A percentile compares a stretch with the other conserved stretches of the same genome.
These are phyloP conservation scores for Phlogophora meticulosa DNA, from an alignment of 2,888 invertebrate genomes.

Conservation along the genomic window DNA sequence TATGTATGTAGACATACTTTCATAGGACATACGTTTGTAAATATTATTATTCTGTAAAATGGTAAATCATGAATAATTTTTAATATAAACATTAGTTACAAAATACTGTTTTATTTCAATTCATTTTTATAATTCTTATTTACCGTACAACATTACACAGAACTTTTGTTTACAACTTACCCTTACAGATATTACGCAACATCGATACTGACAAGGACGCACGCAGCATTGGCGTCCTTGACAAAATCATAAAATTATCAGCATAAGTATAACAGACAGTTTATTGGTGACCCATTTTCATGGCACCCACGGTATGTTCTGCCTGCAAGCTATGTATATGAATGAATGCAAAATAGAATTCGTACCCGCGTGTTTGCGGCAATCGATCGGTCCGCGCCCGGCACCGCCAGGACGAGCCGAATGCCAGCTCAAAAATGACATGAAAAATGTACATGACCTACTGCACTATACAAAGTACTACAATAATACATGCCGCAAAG, in stretches of 20 bases:
- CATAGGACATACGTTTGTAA: conserved; percentile 89
- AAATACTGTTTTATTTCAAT: conserved; percentile 85
- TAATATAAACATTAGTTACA: conserved; percentile 90
- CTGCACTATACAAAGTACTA: conserved; percentile 52
- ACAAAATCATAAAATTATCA: conserved; percentile 49
- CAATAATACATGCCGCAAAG: conserved; percentile 18
- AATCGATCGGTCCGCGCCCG: conserved; percentile 85
- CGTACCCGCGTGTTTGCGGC: conserved; percentile 74
- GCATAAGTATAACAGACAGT: conserved; percentile 24
- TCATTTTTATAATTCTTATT: not conserved
- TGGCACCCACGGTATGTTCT: conserved; percentile 47
- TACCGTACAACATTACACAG: conserved; percentile 4
- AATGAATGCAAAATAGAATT: conserved; percentile 72
- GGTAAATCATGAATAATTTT: conserved; percentile 91
- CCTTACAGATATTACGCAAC: conserved; percentile 25
- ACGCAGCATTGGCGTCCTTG: conserved; percentile 59
- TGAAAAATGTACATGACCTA: conserved; percentile 75
- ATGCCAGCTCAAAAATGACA: conserved; percentile 78
- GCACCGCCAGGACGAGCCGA: conserved; percentile 80
- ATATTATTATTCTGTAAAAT: conserved; percentile 90
- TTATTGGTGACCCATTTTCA: conserved; percentile 69
- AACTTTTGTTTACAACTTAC: conserved; percentile 8
- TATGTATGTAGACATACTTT: conserved; percentile 88
- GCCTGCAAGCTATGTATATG: conserved; percentile 59
- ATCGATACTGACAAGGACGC: conserved; percentile 57